Conservation (phyloP, 2,888 invertebrate species). For the Minunthozetes semirufus region DNA sequence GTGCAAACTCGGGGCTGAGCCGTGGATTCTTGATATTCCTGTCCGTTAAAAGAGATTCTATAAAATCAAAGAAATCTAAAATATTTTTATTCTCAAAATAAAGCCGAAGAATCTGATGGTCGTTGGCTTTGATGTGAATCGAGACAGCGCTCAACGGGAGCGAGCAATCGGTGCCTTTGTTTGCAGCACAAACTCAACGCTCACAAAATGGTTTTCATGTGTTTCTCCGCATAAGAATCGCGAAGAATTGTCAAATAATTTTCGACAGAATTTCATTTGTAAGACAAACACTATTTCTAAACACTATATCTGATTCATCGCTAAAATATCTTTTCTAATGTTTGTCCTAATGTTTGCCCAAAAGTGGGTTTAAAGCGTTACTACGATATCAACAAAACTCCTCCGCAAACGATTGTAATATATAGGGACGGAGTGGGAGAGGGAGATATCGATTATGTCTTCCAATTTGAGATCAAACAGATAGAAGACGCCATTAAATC, state of each 20-base stretch:
- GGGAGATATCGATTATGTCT: constrained; percentile 73
- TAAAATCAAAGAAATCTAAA: not conserved
- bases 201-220: constrained; percentile 50
- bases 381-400: constrained; percentile 51
- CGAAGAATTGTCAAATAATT: constrained; percentile 39
- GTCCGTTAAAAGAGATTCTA: constrained; percentile 44
- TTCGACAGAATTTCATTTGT: constrained; percentile 38
- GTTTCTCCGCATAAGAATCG: constrained; percentile 39
- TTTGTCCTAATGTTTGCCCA: constrained; percentile 1
- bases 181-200: constrained; percentile 49
- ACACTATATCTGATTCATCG: not conserved
- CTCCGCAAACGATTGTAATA: constrained; percentile 67
- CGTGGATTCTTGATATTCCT: constrained; percentile 72
- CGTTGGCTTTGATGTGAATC: constrained; percentile 58
- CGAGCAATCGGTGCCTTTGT: constrained; percentile 57
- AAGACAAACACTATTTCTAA: constrained; percentile 23
- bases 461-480: constrained; percentile 64
- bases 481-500: constrained; percentile 43
- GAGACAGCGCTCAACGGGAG: constrained; percentile 48
- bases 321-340: not conserved
- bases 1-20: constrained; percentile 84
- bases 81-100: not conserved
- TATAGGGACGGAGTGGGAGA: constrained; percentile 95
- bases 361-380: constrained; percentile 55
- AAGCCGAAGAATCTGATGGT: constrained; percentile 59